These are phyloP conservation scores for Ascidia mentula DNA, from an alignment of 23 tunicate species.

Conservation along the genomic window DNA sequence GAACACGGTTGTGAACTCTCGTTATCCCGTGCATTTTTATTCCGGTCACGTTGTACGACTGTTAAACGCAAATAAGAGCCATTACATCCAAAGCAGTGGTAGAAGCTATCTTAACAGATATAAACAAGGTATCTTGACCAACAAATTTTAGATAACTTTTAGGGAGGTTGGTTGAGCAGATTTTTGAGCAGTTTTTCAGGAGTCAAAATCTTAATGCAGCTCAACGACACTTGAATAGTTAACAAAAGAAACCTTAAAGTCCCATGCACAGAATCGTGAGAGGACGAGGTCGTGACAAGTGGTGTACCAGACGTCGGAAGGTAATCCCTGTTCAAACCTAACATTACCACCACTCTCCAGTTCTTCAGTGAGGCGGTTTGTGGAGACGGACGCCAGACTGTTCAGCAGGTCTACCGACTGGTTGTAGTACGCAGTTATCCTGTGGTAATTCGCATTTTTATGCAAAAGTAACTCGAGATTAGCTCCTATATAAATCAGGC, in stretches of 20 bases:
- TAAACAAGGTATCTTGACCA: no score
- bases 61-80: no score
- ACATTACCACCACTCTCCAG: slow-evolving; percentile 97
- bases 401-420: slow-evolving; percentile 58
- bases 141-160: no score
- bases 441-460: slow-evolving; percentile 30
- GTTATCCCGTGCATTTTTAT: slow-evolving; percentile 84
- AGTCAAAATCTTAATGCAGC: no score
- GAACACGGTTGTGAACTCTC: slow-evolving; percentile 71
- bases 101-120: no score
- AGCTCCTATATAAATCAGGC: no score
- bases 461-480: no score
- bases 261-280: slow-evolving; percentile 94
- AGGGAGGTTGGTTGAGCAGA: no score
- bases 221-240: no score
- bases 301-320: slow-evolving; percentile 67
- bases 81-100: no score
- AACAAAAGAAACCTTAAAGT: slow-evolving; percentile 66
- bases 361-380: slow-evolving; percentile 45
- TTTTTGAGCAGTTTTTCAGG: no score
- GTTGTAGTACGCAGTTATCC: slow-evolving; percentile 64
- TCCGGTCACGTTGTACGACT: slow-evolving; percentile 83
- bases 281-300: slow-evolving; percentile 90
- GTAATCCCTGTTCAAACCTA: slow-evolving; percentile 78
- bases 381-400: slow-evolving; percentile 38